Evolutionary conservation across 2,888 invertebrate genomes (phyloP).

Genomic region (Auanema sp.): DNA sequence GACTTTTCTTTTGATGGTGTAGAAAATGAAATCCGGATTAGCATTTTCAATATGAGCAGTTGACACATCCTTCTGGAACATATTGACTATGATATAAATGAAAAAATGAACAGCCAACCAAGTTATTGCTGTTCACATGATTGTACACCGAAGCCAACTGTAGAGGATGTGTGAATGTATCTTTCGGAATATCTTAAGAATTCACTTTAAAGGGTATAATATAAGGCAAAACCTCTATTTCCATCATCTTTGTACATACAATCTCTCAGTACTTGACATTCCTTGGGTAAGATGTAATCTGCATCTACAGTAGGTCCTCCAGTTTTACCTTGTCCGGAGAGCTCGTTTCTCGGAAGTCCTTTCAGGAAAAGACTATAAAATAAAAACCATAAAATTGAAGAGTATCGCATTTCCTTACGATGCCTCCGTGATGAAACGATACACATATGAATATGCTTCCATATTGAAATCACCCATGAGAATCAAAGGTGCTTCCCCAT

Average conservation of each 20-base stretch:
- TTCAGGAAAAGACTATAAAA: conserved; percentile 4
- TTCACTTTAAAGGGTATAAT: neutral
- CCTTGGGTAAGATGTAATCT: conserved; percentile 9
- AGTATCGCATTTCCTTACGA: conserved; percentile 11
- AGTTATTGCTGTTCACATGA: neutral
- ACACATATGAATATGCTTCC: conserved; percentile 76
- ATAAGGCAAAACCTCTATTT: neutral
- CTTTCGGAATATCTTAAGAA: neutral
- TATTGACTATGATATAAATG: too few relatives aligned
- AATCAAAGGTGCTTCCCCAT: conserved; percentile 73
- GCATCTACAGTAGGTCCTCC: conserved; percentile 10
- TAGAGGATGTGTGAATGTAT: neutral
- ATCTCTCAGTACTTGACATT: conserved; percentile 2
- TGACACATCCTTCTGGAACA: conserved; percentile 31
- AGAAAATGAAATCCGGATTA: conserved; percentile 59
- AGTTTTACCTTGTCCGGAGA: conserved; percentile 19
- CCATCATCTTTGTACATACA: conserved; percentile 1
- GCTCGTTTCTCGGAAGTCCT: conserved; percentile 13
- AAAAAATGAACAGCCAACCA: neutral
- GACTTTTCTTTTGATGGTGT: conserved; percentile 21
- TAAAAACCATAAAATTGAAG: neutral
- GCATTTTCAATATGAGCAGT: conserved; percentile 45
- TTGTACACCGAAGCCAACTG: neutral
- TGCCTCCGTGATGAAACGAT: conserved; percentile 72
- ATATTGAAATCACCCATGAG: conserved; percentile 92